Evolutionary conservation across 2,113 vertebrate genomes (phyloP), one percentile per base, ranked within the genome.

Genomic region (Rutilus rutilus): DNA sequence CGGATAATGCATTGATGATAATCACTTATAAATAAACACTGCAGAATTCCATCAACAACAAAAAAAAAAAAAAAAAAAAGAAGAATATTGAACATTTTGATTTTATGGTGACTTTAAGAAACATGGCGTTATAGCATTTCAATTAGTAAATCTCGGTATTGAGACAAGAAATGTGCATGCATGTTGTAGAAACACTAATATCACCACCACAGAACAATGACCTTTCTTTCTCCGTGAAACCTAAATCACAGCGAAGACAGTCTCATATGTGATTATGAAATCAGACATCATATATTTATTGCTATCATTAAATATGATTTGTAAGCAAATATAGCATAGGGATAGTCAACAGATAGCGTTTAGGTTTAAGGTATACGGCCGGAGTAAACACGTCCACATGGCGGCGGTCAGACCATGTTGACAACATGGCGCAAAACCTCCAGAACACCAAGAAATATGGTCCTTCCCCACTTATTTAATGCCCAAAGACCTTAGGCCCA

Each of bases 341-440:
- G 4, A 59, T n/a, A 11, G 77, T 12, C 78, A 62, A 25, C 78
- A 19, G 15, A 50, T n/a, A 21, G 21, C 17, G 8, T 64, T 64
- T 64, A 25, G 60, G n/a, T 4, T 59, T 71, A 23, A 11, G 23
- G 10, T 36, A 14, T 19, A 42, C 5, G 73, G 39, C 33, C 6
- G 10, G 59, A 47, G 23, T 85, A 85, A 77, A 77, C 25, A 85
- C 14, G 59, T 33, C 83, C 71, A 77, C 67, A 76, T 85, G 71
- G 69, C 71, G 71, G 69, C 71, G 39, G 57, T 47, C 71, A 17
- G 27, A 64, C 12, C 47, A 54, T 73, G 36, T 80, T 86, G 77
- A 79, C 65, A 79, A 78, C 62, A 79, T 85, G 84, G 84, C 84
- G 84, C 23, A 69, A 54, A 52, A 52, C 27, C 27, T 21, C 23